Conservation (phyloP, 1,140 invertebrate species). For the Aethina tumida region DNA sequence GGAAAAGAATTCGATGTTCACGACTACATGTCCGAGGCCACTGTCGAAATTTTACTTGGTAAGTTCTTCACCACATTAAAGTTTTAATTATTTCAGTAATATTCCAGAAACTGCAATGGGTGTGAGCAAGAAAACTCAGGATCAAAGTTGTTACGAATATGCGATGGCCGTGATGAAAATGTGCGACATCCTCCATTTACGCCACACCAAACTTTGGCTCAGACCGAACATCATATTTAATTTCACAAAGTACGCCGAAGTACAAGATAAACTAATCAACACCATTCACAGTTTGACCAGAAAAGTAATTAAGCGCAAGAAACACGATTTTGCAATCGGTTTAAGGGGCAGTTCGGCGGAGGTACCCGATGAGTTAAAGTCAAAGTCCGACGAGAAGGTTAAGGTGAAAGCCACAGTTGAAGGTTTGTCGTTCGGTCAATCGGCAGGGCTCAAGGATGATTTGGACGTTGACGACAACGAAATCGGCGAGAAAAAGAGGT, state of each 20-base stretch:
- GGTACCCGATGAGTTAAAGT: slow-evolving; percentile 30
- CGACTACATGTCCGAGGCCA: slow-evolving; percentile 76
- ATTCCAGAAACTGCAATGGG: slow-evolving; percentile 69
- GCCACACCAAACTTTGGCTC: slow-evolving; percentile 74
- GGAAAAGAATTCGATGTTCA: slow-evolving; percentile 63
- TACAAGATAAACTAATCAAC: slow-evolving; percentile 22
- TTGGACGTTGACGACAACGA: slow-evolving; percentile 68
- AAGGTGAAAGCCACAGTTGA: slow-evolving; percentile 42
- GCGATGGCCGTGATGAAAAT: slow-evolving; percentile 81
- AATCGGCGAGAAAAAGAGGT: slow-evolving; percentile 74
- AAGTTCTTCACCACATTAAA: slow-evolving; percentile 25
- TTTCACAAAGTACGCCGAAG: slow-evolving; percentile 53
- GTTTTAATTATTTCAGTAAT: too few species aligned
- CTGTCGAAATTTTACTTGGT: slow-evolving; percentile 72
- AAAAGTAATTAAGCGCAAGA: slow-evolving; percentile 32
- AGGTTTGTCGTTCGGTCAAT: slow-evolving; percentile 63
- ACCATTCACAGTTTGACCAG: slow-evolving; percentile 76
- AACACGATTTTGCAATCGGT: slow-evolving; percentile 43
- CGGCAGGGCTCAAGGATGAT: slow-evolving; percentile 65
- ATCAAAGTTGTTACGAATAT: slow-evolving; percentile 66
- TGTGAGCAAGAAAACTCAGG: slow-evolving; percentile 63
- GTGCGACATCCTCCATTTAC: slow-evolving; percentile 71
- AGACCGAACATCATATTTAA: slow-evolving; percentile 74
- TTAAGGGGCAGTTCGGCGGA: slow-evolving; percentile 40
- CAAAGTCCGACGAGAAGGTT: slow-evolving; percentile 27